Percentiles rank a stretch among this genome's conserved stretches.
Conservation (phyloP, 2,797 vertebrate species). For the Pterois miles region DNA sequence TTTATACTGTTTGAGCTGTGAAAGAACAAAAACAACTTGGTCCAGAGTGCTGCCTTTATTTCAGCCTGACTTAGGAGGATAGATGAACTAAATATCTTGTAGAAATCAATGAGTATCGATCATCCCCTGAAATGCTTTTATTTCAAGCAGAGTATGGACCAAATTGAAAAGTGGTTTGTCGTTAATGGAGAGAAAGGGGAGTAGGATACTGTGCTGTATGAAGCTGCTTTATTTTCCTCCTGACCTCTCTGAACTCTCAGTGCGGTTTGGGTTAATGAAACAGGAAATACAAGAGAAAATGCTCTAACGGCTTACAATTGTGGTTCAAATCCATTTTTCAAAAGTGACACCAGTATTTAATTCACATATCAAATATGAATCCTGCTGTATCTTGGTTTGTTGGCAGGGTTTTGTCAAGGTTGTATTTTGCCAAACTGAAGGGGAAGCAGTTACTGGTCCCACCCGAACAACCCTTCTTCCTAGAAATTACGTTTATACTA, state of each 20-base stretch:
- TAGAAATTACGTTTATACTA: background rate
- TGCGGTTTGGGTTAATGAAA: conserved; percentile 10
- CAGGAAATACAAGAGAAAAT: background rate
- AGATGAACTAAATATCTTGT: conserved; percentile 65
- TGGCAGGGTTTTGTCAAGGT: background rate
- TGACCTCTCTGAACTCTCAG: conserved; percentile 5
- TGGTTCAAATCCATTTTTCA: background rate
- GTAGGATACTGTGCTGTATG: conserved; percentile 14
- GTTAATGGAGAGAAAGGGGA: conserved; percentile 31
- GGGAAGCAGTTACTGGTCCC: too few relatives aligned
- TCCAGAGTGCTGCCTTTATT: conserved; percentile 35
- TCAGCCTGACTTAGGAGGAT: conserved; percentile 50
- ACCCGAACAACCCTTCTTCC: background rate
- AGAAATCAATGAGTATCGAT: conserved; percentile 66
- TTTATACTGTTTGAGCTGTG: conserved; percentile 49
- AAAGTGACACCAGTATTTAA: background rate
- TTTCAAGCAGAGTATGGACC: conserved; percentile 29
- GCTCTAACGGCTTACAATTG: background rate
- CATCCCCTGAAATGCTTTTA: conserved; percentile 54
- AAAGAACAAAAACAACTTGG: conserved; percentile 26
- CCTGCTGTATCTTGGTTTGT: background rate
- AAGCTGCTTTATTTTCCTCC: background rate
- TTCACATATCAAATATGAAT: background rate
- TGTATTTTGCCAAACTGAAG: too few relatives aligned
- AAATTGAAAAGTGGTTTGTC: conserved; percentile 13